A percentile compares a stretch with the other conserved stretches of the same genome.
phyloP scores from a whole-genome alignment of 2,888 invertebrate species.

The Yponomeuta cagnagella region DNA sequence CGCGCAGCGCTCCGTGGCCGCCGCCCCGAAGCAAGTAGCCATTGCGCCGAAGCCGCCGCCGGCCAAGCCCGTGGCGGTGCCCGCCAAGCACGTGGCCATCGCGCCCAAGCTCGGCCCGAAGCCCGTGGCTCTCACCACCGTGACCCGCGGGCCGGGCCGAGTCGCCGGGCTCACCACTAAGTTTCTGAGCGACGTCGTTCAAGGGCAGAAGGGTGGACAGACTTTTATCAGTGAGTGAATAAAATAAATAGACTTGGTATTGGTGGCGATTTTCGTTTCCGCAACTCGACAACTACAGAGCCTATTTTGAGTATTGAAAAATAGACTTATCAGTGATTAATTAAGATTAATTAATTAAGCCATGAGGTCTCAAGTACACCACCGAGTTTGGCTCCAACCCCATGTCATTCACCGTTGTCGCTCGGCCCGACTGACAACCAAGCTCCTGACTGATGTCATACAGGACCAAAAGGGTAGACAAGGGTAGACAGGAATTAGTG shows the following conservation, averaged over 20 bases:
- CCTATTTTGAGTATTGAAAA: slow-evolving; percentile 10
- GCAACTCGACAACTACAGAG: background rate
- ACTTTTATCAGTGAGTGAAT: slow-evolving; percentile 44
- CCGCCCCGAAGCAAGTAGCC: slow-evolving; percentile 56
- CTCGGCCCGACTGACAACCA: background rate
- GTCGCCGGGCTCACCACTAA: slow-evolving; percentile 37
- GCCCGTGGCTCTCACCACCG: background rate
- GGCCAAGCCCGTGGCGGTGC: slow-evolving; percentile 37
- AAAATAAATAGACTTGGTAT: too few relatives aligned
- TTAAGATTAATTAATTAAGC: too few relatives aligned
- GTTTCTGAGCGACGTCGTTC: slow-evolving; percentile 36
- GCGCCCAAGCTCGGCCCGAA: slow-evolving; percentile 33
- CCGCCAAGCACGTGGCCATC: slow-evolving; percentile 41
- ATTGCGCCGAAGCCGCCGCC: slow-evolving; percentile 68
- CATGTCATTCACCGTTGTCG: too few relatives aligned
- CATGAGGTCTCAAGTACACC: too few relatives aligned
- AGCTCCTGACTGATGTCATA: background rate
- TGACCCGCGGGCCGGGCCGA: slow-evolving; percentile 40
- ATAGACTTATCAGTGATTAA: too few relatives aligned
- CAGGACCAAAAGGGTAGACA: background rate
- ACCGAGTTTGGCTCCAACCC: too few relatives aligned
- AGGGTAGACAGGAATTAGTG: too few relatives aligned
- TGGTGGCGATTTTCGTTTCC: too few relatives aligned
- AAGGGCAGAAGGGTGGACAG: slow-evolving; percentile 37
- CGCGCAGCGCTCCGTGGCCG: slow-evolving; percentile 21